Percentiles rank a stretch among this genome's conserved stretches.
Conservation (phyloP, 2,797 vertebrate genomes). For the Tarsius wallacei region DNA sequence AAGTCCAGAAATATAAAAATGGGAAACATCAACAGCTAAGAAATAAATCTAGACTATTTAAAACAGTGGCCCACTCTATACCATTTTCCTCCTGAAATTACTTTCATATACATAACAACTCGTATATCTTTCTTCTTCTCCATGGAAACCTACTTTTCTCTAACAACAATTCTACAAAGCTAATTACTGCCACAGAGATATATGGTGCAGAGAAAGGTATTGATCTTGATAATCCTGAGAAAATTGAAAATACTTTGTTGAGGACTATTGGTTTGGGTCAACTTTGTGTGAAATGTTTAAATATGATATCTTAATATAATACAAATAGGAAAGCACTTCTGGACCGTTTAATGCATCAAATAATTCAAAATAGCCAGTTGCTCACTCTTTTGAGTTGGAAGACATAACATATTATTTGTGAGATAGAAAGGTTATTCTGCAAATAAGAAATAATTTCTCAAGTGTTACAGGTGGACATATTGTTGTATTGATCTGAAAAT, state of each 20-base stretch:
- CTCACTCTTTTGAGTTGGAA: slow-evolving; percentile 58
- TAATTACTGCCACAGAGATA: slow-evolving; percentile 80
- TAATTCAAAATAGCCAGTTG: slow-evolving; percentile 58
- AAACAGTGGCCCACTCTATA: neutral
- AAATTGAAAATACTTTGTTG: slow-evolving; percentile 71
- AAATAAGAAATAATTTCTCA: slow-evolving; percentile 77
- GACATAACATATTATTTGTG: slow-evolving; percentile 43
- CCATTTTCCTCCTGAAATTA: slow-evolving; percentile 67
- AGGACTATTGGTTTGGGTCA: slow-evolving; percentile 48
- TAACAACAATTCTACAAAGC: slow-evolving; percentile 67
- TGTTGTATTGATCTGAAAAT: slow-evolving; percentile 79
- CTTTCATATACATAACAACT: slow-evolving; percentile 68
- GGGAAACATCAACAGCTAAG: slow-evolving; percentile 34
- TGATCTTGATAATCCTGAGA: slow-evolving; percentile 65
- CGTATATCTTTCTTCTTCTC: slow-evolving; percentile 66
- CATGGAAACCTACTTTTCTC: slow-evolving; percentile 67
- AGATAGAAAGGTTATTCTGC: slow-evolving; percentile 63
- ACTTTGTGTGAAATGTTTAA: slow-evolving; percentile 61
- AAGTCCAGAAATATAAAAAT: slow-evolving; percentile 62
- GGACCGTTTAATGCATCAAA: slow-evolving; percentile 17
- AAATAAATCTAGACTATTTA: slow-evolving; percentile 69
- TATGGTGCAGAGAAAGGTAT: slow-evolving; percentile 39
- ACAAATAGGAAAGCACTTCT: slow-evolving; percentile 43
- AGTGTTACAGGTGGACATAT: slow-evolving; percentile 82
- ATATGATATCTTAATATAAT: slow-evolving; percentile 34